Conservation (phyloP, 2,797 vertebrate species). For the Tolypeutes matacus region DNA sequence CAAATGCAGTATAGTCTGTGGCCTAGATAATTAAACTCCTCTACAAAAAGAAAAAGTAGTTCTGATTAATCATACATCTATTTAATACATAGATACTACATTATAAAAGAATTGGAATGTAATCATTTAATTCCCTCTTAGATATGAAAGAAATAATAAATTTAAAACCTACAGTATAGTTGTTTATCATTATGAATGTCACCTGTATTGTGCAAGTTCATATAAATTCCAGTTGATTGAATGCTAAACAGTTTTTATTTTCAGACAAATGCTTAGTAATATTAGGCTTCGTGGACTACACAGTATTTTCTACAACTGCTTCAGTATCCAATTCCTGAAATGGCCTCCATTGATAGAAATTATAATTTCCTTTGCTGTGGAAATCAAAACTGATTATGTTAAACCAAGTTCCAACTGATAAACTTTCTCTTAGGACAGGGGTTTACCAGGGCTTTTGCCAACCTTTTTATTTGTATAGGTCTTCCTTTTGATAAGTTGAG, state of each 20-base stretch:
- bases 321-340: not conserved
- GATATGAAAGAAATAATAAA: constrained; percentile 26
- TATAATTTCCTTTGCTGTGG: not conserved
- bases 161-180: not conserved
- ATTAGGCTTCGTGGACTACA: not conserved
- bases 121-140: constrained; percentile 18
- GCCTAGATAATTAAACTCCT: not conserved
- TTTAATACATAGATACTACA: not conserved
- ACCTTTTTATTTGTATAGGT: constrained; percentile 15
- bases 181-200: constrained; percentile 38
- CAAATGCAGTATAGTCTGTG: not conserved
- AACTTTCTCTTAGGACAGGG: not conserved
- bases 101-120: not conserved
- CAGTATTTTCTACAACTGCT: not conserved
- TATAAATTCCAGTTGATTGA: constrained; percentile 9
- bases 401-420: constrained; percentile 10
- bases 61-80: constrained; percentile 6
- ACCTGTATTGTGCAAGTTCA: constrained; percentile 1
- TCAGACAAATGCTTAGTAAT: constrained; percentile 32
- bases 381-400: constrained; percentile 21
- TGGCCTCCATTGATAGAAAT: constrained; percentile 10
- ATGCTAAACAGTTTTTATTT: constrained; percentile 25
- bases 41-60: not conserved
- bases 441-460: constrained; percentile 20
- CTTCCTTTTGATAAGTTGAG: constrained; percentile 21